A percentile compares a stretch with the other conserved stretches of the same genome.
These are phyloP conservation scores for Sphenodon punctatus DNA, from an alignment of 2,797 vertebrate species.

Conservation along the genomic window DNA sequence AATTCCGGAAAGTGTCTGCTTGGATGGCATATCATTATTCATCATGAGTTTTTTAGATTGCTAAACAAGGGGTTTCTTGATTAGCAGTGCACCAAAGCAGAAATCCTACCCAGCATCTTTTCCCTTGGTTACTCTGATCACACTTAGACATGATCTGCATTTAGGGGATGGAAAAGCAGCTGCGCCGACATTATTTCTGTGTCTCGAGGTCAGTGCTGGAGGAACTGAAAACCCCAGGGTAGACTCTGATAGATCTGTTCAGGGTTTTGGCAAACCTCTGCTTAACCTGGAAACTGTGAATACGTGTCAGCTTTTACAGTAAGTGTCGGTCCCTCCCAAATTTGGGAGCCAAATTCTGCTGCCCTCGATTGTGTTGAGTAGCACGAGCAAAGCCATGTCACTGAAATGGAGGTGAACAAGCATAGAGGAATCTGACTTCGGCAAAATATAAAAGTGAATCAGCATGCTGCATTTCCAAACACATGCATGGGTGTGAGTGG, in stretches of 20 bases:
- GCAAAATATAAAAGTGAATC: too few relatives aligned
- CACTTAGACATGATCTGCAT: conserved; percentile 15
- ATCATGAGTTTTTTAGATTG: not conserved
- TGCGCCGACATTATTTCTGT: conserved; percentile 71
- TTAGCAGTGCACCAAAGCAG: not conserved
- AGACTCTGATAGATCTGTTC: conserved; percentile 59
- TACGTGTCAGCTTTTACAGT: conserved; percentile 68
- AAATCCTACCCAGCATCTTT: too few relatives aligned
- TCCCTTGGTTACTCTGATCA: not conserved
- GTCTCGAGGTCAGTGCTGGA: conserved; percentile 61
- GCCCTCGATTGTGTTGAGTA: conserved; percentile 22
- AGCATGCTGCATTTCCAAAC: too few relatives aligned
- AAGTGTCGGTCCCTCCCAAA: conserved; percentile 58
- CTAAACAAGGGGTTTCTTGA: rapidly evolving
- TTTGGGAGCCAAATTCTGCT: conserved; percentile 52
- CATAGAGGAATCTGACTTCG: too few relatives aligned
- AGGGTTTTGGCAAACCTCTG: conserved; percentile 47
- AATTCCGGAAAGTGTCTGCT: not conserved
- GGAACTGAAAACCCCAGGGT: conserved; percentile 73
- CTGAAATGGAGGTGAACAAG: too few relatives aligned
- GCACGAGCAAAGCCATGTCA: too few relatives aligned
- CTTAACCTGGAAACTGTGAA: conserved; percentile 69
- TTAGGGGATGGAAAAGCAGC: conserved; percentile 59
- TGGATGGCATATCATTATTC: not conserved
- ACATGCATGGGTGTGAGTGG: too few relatives aligned